Evolutionary conservation across 2,797 vertebrate genomes (phyloP), one percentile per base, ranked within the genome.

Genomic region (Antrozous pallidus): DNA sequence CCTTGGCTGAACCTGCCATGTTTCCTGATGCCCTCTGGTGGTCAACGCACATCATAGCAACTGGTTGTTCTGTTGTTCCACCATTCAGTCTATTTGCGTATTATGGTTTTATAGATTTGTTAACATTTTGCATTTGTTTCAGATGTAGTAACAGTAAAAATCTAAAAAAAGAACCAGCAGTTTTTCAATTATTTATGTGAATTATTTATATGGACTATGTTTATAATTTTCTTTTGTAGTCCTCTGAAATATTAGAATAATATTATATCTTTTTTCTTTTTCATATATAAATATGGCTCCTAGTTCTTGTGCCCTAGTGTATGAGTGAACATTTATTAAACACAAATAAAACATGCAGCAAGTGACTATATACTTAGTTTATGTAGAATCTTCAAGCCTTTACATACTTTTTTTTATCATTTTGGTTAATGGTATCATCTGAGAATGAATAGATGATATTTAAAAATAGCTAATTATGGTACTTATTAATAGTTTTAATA

Each of bases 101-200:
- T 56, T 56, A 56, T 56, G 8, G 22, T 56, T 56, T 56, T 56
- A 56, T 56, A 56, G 54, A 56, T 58, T 49, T 71, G 12, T n/a
- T 65, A 49, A 5, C 69, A 84, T 40, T 90, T 90, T 82, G 13
- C 17, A 36, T 69, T 94, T 84, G 14, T 54, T 95, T 95, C 20
- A 79, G 31, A 75, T 88, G 78, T 33, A 89, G 9, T 56, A 91
- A 85, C 14, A 75, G 70, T 91, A 70, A 69, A 81, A 81, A 77
- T 67, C 18, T 67, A 70, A 79, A 26, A 75, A 38, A 92, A 69
- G 11, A 69, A 38, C 2, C 58, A 47, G 8, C 3, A 26, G n/a
- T 70, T 56, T 56, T 18, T 54, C 71, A 42, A 36, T 75, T 88
- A 18, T 40, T 88, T 69, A 69, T 81, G 20, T 67, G 18, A 6